phyloP scores from a whole-genome alignment of 1,140 invertebrate species.

The Zaprionus taronus region DNA sequence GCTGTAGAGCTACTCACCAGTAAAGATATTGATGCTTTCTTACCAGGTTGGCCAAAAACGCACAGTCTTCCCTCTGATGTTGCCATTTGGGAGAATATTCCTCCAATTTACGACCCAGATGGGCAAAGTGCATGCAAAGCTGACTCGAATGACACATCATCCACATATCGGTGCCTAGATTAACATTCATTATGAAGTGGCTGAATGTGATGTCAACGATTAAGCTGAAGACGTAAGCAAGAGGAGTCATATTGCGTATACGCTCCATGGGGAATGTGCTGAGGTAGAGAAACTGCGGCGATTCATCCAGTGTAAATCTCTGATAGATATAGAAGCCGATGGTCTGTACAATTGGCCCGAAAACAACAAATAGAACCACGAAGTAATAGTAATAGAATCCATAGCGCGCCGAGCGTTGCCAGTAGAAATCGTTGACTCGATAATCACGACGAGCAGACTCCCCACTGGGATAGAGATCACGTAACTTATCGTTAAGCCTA shows the following conservation, averaged over 20 bases:
- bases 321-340: constrained; percentile 25
- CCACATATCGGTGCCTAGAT: constrained; percentile 55
- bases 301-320: not conserved
- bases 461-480: constrained; percentile 33
- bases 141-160: constrained; percentile 56
- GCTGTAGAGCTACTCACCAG: constrained; percentile 15
- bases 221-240: constrained; percentile 4
- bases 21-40: constrained; percentile 45
- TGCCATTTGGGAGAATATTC: constrained; percentile 25
- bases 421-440: constrained; percentile 48
- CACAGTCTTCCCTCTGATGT: constrained; percentile 14
- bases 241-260: constrained; percentile 1
- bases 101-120: constrained; percentile 29
- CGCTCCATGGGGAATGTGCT: constrained; percentile 45
- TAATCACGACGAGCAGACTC: constrained; percentile 4
- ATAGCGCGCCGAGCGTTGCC: constrained; percentile 26
- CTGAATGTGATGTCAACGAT: constrained; percentile 37
- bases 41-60: constrained; percentile 38
- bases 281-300: constrained; percentile 31
- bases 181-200: constrained; percentile 46
- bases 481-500: constrained; percentile 21
- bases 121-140: constrained; percentile 54
- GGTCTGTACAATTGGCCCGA: constrained; percentile 33
- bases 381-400: constrained; percentile 46
- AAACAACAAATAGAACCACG: constrained; percentile 4